phyloP scores from a whole-genome alignment of 2,113 vertebrate species.

The Lutjanus erythropterus region DNA sequence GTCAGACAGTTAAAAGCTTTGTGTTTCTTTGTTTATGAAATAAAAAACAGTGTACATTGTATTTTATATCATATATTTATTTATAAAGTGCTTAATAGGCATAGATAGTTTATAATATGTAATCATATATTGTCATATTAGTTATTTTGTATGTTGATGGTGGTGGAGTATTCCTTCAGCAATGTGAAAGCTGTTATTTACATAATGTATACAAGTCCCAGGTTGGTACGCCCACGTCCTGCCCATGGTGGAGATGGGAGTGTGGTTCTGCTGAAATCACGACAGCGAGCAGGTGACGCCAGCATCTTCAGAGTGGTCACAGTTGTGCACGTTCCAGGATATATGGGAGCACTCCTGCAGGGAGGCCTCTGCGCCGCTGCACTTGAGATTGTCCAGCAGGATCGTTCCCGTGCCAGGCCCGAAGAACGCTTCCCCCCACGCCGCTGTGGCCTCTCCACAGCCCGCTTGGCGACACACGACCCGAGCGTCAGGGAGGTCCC shows the following conservation, averaged over 20 bases:
- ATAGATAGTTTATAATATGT: slow-evolving; percentile 75
- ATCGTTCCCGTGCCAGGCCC: slow-evolving; percentile 91
- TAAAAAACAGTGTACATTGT: slow-evolving; percentile 61
- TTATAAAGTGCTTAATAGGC: slow-evolving; percentile 89
- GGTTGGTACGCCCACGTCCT: slow-evolving; percentile 42
- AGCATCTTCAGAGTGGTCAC: slow-evolving; percentile 95
- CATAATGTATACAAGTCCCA: slow-evolving; percentile 85
- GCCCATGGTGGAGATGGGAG: slow-evolving; percentile 25
- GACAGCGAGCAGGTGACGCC: slow-evolving; percentile 87
- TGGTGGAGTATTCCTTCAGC: slow-evolving; percentile 64
- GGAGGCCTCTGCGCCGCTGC: slow-evolving; percentile 88
- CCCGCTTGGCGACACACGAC: slow-evolving; percentile 92
- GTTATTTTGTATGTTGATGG: slow-evolving; percentile 59
- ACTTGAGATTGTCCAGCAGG: slow-evolving; percentile 97
- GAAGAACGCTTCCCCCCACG: slow-evolving; percentile 87
- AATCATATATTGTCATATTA: slow-evolving; percentile 70
- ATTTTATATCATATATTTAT: slow-evolving; percentile 70
- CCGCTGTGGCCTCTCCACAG: slow-evolving; percentile 87
- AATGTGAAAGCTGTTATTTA: slow-evolving; percentile 82
- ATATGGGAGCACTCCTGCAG: slow-evolving; percentile 94
- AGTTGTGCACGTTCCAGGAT: slow-evolving; percentile 95
- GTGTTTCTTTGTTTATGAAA: slow-evolving; percentile 67
- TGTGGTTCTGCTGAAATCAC: slow-evolving; percentile 77
- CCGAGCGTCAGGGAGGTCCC: slow-evolving; percentile 91
- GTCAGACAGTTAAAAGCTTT: slow-evolving; percentile 51